These are phyloP conservation scores for Rhombomys opimus DNA, from an alignment of 2,113 vertebrate species.

Conservation along the genomic window DNA sequence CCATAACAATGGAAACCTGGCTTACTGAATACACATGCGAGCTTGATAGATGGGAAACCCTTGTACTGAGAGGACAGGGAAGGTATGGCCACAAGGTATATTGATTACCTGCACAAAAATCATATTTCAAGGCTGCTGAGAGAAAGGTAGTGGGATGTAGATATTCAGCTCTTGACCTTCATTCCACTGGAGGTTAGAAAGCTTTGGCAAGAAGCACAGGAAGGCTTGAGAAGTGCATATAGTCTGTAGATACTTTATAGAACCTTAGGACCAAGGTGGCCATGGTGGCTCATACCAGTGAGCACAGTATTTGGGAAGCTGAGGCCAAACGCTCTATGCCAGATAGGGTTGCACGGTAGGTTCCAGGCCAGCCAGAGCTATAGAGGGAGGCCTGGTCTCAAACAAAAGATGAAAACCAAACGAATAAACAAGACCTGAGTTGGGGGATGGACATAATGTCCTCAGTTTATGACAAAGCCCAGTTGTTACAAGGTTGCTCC, in stretches of 20 bases:
- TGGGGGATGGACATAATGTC: neutral
- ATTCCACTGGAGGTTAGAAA: neutral
- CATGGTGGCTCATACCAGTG: neutral
- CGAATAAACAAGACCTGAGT: neutral
- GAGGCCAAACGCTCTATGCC: neutral
- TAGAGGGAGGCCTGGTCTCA: neutral
- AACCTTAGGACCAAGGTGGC: neutral
- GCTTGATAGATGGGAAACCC: neutral
- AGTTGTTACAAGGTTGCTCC: neutral
- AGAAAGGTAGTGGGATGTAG: neutral
- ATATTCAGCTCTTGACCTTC: neutral
- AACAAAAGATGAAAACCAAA: neutral
- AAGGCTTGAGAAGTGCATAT: neutral
- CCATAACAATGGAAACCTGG: conserved; percentile 9
- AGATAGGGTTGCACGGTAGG: neutral
- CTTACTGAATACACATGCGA: neutral
- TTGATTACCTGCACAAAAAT: conserved; percentile 28
- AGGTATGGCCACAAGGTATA: neutral
- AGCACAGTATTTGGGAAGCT: neutral
- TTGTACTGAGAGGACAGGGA: neutral
- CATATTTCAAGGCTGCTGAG: neutral
- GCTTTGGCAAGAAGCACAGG: neutral
- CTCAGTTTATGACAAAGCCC: neutral
- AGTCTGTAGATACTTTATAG: neutral
- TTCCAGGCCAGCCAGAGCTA: neutral